Evolutionary conservation across 37 sponge, comb jelly and placozoan species (phyloP).

Genomic region (Ianthella basta): DNA sequence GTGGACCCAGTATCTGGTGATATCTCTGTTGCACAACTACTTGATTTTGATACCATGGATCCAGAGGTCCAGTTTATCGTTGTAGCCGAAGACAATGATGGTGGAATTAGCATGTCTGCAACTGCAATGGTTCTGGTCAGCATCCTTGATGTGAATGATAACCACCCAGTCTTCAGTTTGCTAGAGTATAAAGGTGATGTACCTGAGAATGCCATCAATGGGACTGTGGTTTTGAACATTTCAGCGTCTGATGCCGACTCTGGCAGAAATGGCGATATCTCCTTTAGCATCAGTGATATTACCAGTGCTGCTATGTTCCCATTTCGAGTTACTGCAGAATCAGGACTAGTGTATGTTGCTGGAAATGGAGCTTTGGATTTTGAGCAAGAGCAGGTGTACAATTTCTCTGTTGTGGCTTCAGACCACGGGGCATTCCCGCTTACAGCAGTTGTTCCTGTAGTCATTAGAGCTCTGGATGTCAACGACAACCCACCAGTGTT

Average conservation of each 20-base stretch:
- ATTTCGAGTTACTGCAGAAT: constrained; percentile 33
- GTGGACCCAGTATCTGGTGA: constrained; percentile 57
- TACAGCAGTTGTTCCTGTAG: constrained; percentile 1
- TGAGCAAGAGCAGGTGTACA: constrained; percentile 28
- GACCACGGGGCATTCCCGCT: constrained; percentile 42
- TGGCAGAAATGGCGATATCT: constrained; percentile 35
- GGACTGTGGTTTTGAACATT: constrained; percentile 12
- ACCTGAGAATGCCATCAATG: constrained; percentile 39
- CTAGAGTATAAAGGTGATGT: not conserved
- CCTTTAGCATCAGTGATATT: constrained; percentile 3
- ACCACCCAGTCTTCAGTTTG: constrained; percentile 55
- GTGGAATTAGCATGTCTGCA: constrained; percentile 27
- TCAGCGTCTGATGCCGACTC: constrained; percentile 48
- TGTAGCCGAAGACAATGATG: constrained; percentile 58
- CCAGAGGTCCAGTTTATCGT: constrained; percentile 28
- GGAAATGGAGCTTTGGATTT: constrained; percentile 21
- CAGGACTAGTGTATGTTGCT: constrained; percentile 39
- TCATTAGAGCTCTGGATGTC: constrained; percentile 20
- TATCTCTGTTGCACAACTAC: constrained; percentile 20
- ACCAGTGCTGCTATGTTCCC: not conserved
- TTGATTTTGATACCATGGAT: constrained; percentile 50
- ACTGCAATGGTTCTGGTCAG: constrained; percentile 41
- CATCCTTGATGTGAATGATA: constrained; percentile 74
- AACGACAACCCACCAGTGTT: constrained; percentile 61
- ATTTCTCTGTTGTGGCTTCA: constrained; percentile 32